Percentiles rank a stretch among this genome's conserved stretches.
Evolutionary conservation across 1,140 invertebrate genomes (phyloP).

Genomic region (Mylabris phalerata): DNA sequence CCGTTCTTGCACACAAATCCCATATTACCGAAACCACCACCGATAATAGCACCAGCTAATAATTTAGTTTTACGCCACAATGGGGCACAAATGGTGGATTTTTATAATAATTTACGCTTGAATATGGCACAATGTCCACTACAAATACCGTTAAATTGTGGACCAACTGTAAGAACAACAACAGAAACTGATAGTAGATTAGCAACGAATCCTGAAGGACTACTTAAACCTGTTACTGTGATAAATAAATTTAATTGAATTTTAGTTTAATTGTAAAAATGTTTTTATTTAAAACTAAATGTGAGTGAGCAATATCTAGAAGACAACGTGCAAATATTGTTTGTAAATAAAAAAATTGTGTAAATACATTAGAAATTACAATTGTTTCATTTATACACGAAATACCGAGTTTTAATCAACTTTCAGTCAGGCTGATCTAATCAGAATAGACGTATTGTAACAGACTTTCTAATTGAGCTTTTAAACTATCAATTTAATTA

Average conservation of each 20-base stretch:
- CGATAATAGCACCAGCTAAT: slow-evolving; percentile 16
- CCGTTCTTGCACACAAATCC: slow-evolving; percentile 32
- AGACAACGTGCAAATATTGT: too few species aligned
- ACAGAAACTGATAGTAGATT: slow-evolving; percentile 13
- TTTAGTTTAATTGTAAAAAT: too few species aligned
- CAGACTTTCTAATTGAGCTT: too few species aligned
- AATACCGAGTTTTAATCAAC: too few species aligned
- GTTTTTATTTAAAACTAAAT: too few species aligned
- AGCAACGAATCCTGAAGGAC: slow-evolving; percentile 23
- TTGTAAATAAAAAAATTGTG: too few species aligned
- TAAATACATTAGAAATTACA: too few species aligned
- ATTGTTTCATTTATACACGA: too few species aligned
- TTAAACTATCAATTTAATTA: too few species aligned
- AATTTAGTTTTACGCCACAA: slow-evolving; percentile 1
- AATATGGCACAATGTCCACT: slow-evolving; percentile 28
- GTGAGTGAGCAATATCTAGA: too few species aligned
- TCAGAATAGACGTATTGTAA: too few species aligned
- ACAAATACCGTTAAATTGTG: slow-evolving; percentile 26
- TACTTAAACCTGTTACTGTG: slow-evolving; percentile 38
- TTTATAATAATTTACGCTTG: slow-evolving; percentile 33
- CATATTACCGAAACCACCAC: slow-evolving; percentile 25
- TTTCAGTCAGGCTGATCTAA: too few species aligned
- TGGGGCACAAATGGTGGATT: slow-evolving; percentile 25
- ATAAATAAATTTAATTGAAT: slow-evolving; percentile 32
- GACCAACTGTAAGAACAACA: slow-evolving; percentile 5